Percentiles rank a stretch among this genome's conserved stretches.
These are phyloP conservation scores for Percopsis omiscomaycus DNA, from an alignment of 2,797 vertebrate species.

Conservation along the genomic window DNA sequence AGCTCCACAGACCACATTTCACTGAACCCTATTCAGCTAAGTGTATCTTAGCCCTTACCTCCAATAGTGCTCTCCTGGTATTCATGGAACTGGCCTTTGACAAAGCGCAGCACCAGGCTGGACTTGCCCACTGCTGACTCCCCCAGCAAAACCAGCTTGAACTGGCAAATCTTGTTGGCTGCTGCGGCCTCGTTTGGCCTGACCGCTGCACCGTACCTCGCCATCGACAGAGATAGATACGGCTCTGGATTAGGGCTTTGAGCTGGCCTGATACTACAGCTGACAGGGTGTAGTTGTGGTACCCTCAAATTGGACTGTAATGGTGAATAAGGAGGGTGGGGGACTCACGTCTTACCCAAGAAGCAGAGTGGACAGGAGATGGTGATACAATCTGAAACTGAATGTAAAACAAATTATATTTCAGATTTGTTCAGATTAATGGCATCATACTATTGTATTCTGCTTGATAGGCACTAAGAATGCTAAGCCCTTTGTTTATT, in stretches of 20 bases:
- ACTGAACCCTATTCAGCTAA: neutral
- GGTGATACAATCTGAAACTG: too few species aligned
- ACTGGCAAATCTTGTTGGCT: conserved; percentile 88
- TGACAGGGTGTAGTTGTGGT: neutral
- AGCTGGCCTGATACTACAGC: conserved; percentile 21
- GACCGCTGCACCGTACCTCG: conserved; percentile 82
- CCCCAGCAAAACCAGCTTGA: conserved; percentile 85
- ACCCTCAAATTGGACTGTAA: too few species aligned
- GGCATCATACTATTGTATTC: too few species aligned
- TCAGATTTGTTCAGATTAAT: too few species aligned
- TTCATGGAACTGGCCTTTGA: conserved; percentile 89
- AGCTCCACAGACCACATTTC: neutral
- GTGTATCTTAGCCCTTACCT: conserved; percentile 67
- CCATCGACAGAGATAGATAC: conserved; percentile 74
- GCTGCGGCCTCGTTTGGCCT: conserved; percentile 82
- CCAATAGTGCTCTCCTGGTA: conserved; percentile 90
- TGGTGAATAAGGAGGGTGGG: too few species aligned
- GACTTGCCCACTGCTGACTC: conserved; percentile 87
- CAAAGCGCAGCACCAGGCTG: conserved; percentile 86
- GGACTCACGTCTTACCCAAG: too few species aligned
- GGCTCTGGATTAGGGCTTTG: neutral
- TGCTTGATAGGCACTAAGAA: too few species aligned
- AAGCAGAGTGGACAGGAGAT: too few species aligned
- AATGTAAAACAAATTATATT: too few species aligned
- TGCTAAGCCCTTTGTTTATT: too few species aligned